These are phyloP conservation scores for Leontocebus nigricollis DNA, from an alignment of 2,797 vertebrate species.

Conservation along the genomic window DNA sequence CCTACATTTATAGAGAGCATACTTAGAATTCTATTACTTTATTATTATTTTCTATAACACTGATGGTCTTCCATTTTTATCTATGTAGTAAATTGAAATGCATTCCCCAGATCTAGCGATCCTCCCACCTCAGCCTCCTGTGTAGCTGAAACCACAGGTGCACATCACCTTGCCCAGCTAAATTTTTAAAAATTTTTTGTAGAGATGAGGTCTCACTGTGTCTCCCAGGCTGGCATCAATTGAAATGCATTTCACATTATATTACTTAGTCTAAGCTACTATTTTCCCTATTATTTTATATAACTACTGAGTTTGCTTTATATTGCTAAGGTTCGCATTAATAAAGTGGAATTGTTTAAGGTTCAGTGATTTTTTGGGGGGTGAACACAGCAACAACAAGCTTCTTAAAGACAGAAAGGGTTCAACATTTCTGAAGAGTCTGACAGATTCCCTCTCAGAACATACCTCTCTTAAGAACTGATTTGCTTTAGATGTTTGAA, in stretches of 20 bases:
- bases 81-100: neutral
- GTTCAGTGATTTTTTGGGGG: neutral
- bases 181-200: too few relatives aligned
- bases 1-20: neutral
- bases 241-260: neutral
- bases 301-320: constrained; percentile 23
- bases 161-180: too few relatives aligned
- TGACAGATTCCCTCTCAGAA: neutral
- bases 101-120: neutral
- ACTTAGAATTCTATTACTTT: neutral
- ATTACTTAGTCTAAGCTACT: neutral
- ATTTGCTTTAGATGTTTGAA: neutral
- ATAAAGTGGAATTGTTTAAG: neutral
- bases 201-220: too few relatives aligned
- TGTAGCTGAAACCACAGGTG: too few relatives aligned
- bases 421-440: neutral
- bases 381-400: neutral
- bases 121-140: too few relatives aligned
- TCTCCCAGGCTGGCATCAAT: neutral
- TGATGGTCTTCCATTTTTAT: neutral
- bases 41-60: neutral
- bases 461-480: neutral
- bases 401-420: neutral
- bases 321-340: neutral
- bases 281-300: neutral